phyloP scores from a whole-genome alignment of 2,113 vertebrate species.

The Hemichromis elongatus region DNA sequence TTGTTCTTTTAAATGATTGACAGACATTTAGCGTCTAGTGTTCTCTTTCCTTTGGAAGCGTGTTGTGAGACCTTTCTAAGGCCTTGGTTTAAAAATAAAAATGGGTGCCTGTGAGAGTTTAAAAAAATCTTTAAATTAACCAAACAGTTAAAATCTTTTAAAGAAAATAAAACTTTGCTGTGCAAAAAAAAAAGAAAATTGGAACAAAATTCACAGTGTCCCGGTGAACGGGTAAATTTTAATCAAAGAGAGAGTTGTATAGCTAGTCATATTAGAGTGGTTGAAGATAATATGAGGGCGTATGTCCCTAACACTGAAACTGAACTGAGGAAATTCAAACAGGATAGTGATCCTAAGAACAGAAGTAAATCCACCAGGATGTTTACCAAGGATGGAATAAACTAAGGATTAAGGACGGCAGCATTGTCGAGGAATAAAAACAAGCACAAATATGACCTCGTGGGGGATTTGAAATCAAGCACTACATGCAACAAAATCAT shows the following conservation, averaged over 20 bases:
- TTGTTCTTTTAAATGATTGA: background rate
- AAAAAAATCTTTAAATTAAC: background rate
- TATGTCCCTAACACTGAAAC: background rate
- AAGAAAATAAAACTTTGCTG: background rate
- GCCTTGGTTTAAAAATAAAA: background rate
- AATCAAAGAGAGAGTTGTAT: background rate
- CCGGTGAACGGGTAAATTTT: background rate
- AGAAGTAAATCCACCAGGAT: background rate
- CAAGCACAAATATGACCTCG: background rate
- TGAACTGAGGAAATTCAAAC: background rate
- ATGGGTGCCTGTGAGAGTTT: background rate
- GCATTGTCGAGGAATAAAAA: background rate
- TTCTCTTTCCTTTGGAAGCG: too few species aligned
- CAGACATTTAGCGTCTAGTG: background rate
- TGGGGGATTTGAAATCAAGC: background rate
- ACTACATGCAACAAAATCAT: background rate
- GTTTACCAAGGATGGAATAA: background rate
- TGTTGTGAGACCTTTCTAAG: background rate
- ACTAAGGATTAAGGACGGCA: background rate
- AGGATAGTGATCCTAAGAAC: background rate
- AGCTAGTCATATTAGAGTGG: background rate
- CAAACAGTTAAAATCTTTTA: background rate
- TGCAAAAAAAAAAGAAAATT: background rate
- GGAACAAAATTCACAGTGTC: background rate
- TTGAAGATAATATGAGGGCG: background rate